Evolutionary conservation across 1,140 invertebrate genomes (phyloP), one percentile per base, ranked within the genome.

Genomic region (Cherax quadricarinatus): DNA sequence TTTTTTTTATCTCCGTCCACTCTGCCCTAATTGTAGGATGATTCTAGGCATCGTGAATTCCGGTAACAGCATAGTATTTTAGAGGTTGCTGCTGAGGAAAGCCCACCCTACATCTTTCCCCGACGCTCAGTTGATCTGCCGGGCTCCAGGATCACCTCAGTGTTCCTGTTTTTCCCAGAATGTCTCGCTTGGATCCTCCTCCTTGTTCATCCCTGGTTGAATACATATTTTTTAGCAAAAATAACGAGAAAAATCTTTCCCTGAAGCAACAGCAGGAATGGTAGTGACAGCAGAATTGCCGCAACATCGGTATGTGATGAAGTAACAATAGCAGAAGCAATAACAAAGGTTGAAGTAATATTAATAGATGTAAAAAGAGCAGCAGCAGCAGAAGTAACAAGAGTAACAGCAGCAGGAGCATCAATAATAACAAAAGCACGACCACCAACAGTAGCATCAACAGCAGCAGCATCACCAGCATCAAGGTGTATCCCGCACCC

Each of bases 11-110:
- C 24, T 82, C 49, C 79, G 79, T 83, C 70, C 88, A 89, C 88
- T 89, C 80, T 83, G 79, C 53, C 83, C 80, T 89, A 89, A 89
- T 89, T 89, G 80, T 89, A 66, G 88, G 88, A 89, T 89, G 80
- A 89, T 89, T 89, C 88, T 82, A 83, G 60, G 60, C 88, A 48
- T 83, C 80, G 80, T 89, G 88, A 89, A 89, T 89, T 82, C 60
- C 57, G 79, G 75, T 73, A 89, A 89, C 83, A 57, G 88, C 30
- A 24, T 24, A 73, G 88, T 89, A 89, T 89, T 89, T 89, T 83
- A 82, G 60, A 81, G 41, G 18, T 83, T 66, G 80, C 82, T 83
- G 88, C 88, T 89, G 88, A 83, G 88, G 73, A 51, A 62, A 83
- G 80, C 88, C 79, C 21, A 24, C 80, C 80, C 60, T 89, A 14